A percentile compares a stretch with the other conserved stretches of the same genome.
Evolutionary conservation across 2,888 invertebrate genomes (phyloP).

Genomic region (Metacarcinus magister): DNA sequence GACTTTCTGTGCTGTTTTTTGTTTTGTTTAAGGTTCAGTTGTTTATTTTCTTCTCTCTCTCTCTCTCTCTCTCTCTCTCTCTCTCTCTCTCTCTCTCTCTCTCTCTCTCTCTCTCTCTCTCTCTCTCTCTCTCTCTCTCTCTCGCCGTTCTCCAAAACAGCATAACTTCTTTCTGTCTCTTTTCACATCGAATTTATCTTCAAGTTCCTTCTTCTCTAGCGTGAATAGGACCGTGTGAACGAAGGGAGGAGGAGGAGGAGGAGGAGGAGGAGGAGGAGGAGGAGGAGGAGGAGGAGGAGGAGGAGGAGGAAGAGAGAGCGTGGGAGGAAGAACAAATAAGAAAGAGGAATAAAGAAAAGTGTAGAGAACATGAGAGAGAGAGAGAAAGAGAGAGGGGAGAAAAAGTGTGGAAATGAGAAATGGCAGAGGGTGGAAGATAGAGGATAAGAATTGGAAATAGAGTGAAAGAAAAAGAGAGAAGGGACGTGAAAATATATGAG

Average conservation of each 20-base stretch:
- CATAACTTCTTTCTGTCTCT: constrained; percentile 39
- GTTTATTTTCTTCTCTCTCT: too few relatives aligned
- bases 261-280: constrained; percentile 26
- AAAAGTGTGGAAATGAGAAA: background rate
- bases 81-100: background rate
- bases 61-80: background rate
- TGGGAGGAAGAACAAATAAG: background rate
- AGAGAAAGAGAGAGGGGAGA: background rate
- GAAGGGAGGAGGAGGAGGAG: background rate
- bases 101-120: constrained; percentile 13
- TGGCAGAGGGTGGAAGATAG: background rate
- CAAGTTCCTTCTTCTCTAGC: background rate
- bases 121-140: background rate
- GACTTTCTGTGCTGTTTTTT: too few relatives aligned
- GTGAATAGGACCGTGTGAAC: background rate
- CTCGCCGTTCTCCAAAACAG: background rate
- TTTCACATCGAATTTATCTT: constrained; percentile 27
- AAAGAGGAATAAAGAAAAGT: background rate
- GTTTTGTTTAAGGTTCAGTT: too few relatives aligned
- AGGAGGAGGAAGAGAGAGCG: background rate
- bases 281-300: background rate
- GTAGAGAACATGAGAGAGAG: background rate
- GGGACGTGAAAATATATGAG: background rate
- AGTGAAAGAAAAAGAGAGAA: background rate
- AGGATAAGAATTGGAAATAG: too few relatives aligned